These are phyloP conservation scores for Conopomorpha cramerella DNA, from an alignment of 1,140 invertebrate genomes.

Conservation along the genomic window DNA sequence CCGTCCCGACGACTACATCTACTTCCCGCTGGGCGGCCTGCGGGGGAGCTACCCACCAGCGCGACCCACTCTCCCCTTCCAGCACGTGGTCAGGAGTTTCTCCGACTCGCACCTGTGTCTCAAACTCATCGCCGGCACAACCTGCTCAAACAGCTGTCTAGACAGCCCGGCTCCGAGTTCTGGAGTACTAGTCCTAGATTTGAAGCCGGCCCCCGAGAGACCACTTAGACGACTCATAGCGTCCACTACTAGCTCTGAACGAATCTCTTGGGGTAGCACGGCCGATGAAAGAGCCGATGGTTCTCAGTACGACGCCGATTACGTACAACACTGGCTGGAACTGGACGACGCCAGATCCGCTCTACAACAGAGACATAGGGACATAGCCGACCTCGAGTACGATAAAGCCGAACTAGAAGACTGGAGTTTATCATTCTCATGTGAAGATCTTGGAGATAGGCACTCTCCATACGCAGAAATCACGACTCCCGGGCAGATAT, in stretches of 20 bases:
- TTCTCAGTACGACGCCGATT: constrained; percentile 72
- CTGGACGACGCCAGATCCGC: constrained; percentile 71
- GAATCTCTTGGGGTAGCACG: constrained; percentile 62
- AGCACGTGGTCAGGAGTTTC: constrained; percentile 73
- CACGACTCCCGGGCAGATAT: constrained; percentile 62
- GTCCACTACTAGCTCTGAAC: constrained; percentile 52
- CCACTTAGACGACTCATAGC: constrained; percentile 37
- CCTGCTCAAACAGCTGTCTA: constrained; percentile 55
- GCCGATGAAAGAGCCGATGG: constrained; percentile 62
- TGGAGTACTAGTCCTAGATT: constrained; percentile 62
- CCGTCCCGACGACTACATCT: constrained; percentile 68
- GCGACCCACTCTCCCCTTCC: constrained; percentile 69
- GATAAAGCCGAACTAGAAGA: constrained; percentile 77
- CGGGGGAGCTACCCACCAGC: constrained; percentile 73
- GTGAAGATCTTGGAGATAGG: constrained; percentile 66
- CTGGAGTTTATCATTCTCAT: constrained; percentile 76
- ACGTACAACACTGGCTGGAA: constrained; percentile 75
- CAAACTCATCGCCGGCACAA: constrained; percentile 64
- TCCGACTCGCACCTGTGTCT: constrained; percentile 74
- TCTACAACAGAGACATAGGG: constrained; percentile 68
- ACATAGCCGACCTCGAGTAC: constrained; percentile 72
- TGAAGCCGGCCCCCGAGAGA: constrained; percentile 47
- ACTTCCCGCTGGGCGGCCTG: constrained; percentile 69
- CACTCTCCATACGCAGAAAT: constrained; percentile 51
- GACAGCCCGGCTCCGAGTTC: constrained; percentile 63